phyloP scores from a whole-genome alignment of 2,797 vertebrate genomes.

The Bradypodion pumilum region DNA sequence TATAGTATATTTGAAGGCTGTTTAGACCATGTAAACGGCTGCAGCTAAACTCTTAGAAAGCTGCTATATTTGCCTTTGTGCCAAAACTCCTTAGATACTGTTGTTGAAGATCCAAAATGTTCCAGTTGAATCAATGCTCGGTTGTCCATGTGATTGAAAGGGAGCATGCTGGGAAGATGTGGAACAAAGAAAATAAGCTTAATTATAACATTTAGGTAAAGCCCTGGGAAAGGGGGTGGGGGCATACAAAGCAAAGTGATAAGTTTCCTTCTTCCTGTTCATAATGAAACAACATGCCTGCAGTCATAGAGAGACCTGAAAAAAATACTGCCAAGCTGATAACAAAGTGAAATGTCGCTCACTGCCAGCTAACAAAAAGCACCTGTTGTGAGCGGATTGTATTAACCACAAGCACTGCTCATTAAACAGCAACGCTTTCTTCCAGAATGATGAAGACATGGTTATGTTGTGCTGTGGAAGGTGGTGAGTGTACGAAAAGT shows the following conservation, averaged over 20 bases:
- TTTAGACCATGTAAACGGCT: slow-evolving; percentile 30
- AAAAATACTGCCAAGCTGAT: slow-evolving; percentile 53
- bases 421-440: slow-evolving; percentile 51
- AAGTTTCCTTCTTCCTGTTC: slow-evolving; percentile 42
- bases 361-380: slow-evolving; percentile 45
- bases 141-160: slow-evolving; percentile 31
- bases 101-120: slow-evolving; percentile 41
- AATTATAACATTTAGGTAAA: slow-evolving; percentile 54
- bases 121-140: slow-evolving; percentile 25
- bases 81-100: slow-evolving; percentile 28
- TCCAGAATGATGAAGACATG: slow-evolving; percentile 39
- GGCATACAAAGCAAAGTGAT: slow-evolving; percentile 44
- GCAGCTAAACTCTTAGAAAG: slow-evolving; percentile 39
- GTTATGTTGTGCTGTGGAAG: slow-evolving; percentile 3
- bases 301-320: slow-evolving; percentile 37
- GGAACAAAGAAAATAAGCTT: slow-evolving; percentile 40
- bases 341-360: slow-evolving; percentile 44
- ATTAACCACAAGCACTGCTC: slow-evolving; percentile 38
- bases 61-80: slow-evolving; percentile 33
- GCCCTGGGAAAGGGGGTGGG: slow-evolving; percentile 4
- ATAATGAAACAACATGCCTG: slow-evolving; percentile 31
- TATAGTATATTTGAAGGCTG: slow-evolving; percentile 42
- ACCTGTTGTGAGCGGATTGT: slow-evolving; percentile 42
- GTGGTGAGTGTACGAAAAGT: slow-evolving; percentile 20
- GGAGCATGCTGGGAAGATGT: slow-evolving; percentile 6